These are phyloP conservation scores for Gymnosoma rotundatum DNA, from an alignment of 2,888 invertebrate species.

Conservation along the genomic window DNA sequence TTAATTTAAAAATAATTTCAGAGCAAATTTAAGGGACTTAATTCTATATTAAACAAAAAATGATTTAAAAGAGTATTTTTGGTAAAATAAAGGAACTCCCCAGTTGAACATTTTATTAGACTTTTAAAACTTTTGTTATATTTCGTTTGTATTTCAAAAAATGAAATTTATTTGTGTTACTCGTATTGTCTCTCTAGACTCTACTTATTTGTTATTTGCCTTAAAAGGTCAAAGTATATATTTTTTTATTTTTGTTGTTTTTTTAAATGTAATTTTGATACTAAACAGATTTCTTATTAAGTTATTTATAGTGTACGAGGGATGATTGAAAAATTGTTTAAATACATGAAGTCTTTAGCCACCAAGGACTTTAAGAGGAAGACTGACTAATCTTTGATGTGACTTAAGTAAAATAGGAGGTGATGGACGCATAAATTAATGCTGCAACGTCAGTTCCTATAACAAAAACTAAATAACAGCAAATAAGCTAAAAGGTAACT, in stretches of 20 bases:
- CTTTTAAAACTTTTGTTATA: background rate
- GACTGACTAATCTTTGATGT: too few relatives aligned
- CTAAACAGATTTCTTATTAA: background rate
- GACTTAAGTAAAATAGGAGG: too few relatives aligned
- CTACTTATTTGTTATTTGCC: conserved; percentile 25
- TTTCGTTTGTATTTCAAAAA: background rate
- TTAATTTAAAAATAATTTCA: conserved; percentile 27
- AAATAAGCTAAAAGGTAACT: too few relatives aligned
- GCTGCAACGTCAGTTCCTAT: too few relatives aligned
- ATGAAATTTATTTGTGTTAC: background rate
- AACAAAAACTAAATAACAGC: too few relatives aligned
- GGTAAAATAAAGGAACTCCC: conserved; percentile 11
- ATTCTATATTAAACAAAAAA: background rate
- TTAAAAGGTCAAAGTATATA: conserved; percentile 46
- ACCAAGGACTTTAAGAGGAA: too few relatives aligned
- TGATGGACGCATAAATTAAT: too few relatives aligned
- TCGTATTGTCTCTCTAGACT: conserved; percentile 14
- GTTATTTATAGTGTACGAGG: background rate
- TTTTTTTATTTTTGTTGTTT: conserved; percentile 15
- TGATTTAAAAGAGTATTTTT: background rate
- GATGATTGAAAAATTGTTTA: background rate
- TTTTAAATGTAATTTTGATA: background rate
- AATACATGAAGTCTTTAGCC: too few relatives aligned
- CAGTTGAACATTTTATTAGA: conserved; percentile 8
- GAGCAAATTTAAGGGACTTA: conserved; percentile 26